These are phyloP conservation scores for Cyprinodon brontotheroides DNA, from an alignment of 2,113 vertebrate species.

Conservation along the genomic window DNA sequence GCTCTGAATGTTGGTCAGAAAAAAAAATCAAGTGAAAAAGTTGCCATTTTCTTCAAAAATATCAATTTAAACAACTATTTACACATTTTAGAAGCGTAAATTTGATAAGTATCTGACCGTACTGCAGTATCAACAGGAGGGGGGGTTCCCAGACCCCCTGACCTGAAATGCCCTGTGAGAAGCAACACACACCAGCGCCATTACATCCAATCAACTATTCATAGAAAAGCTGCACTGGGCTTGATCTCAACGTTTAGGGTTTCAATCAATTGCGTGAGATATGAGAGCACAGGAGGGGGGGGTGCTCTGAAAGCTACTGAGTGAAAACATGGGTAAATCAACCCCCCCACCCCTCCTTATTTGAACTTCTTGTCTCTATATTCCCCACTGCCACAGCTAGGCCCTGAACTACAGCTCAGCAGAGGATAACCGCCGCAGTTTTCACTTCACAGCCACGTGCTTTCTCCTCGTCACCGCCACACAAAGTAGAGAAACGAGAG, in stretches of 20 bases:
- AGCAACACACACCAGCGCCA: conserved; percentile 61
- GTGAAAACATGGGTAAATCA: conserved; percentile 35
- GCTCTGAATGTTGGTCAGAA: no score
- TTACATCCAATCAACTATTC: conserved; percentile 71
- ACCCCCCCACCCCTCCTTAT: neutral
- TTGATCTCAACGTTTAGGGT: conserved; percentile 62
- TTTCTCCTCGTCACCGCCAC: conserved; percentile 51
- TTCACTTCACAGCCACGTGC: conserved; percentile 51
- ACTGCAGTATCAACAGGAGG: neutral
- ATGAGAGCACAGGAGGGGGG: conserved; percentile 45
- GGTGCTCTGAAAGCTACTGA: conserved; percentile 54
- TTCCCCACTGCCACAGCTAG: conserved; percentile 13
- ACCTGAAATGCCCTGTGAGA: conserved; percentile 71
- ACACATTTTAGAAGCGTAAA: neutral
- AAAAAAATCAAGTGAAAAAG: no score
- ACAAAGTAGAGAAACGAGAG: conserved; percentile 37
- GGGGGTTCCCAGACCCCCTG: conserved; percentile 19
- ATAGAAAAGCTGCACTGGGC: conserved; percentile 49
- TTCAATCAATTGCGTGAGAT: conserved; percentile 73
- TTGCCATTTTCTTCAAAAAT: no score
- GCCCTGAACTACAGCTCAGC: conserved; percentile 34
- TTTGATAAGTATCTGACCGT: neutral
- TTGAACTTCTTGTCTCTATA: conserved; percentile 1
- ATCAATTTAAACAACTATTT: neutral
- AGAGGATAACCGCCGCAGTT: conserved; percentile 42